Evolutionary conservation across 2,797 vertebrate genomes (phyloP).

Genomic region (Mallotus villosus): DNA sequence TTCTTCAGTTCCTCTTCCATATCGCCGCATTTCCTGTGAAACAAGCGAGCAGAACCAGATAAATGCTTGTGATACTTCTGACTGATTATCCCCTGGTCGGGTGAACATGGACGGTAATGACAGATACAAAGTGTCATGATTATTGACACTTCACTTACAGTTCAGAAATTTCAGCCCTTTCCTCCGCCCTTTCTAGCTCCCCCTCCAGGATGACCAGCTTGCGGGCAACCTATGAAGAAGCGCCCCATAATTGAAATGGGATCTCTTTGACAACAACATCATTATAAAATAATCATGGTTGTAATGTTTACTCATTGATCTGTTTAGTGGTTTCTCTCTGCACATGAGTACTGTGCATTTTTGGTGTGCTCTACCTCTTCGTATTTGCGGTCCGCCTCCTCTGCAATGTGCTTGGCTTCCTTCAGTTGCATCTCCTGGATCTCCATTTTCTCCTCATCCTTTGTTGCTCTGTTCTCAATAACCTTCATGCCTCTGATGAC

Average conservation of each 20-base stretch:
- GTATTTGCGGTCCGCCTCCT: slow-evolving; percentile 96
- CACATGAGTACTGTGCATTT: neutral
- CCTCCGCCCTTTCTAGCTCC: slow-evolving; percentile 93
- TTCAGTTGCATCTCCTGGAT: slow-evolving; percentile 96
- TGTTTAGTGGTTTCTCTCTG: neutral
- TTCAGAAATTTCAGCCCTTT: slow-evolving; percentile 92
- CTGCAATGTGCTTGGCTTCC: slow-evolving; percentile 94
- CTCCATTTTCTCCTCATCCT: slow-evolving; percentile 99
- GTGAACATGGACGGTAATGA: neutral
- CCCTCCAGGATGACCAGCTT: slow-evolving; percentile 95
- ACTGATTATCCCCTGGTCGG: neutral
- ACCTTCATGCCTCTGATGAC: slow-evolving; percentile 93
- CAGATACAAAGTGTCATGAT: neutral
- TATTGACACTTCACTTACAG: slow-evolving; percentile 77
- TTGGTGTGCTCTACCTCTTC: slow-evolving; percentile 81
- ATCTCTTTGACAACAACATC: neutral
- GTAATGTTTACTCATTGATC: neutral
- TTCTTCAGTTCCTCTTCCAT: slow-evolving; percentile 97
- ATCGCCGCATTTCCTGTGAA: slow-evolving; percentile 86
- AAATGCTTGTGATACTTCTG: neutral
- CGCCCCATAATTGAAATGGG: neutral
- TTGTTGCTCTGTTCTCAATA: slow-evolving; percentile 96
- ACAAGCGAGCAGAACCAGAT: slow-evolving; percentile 5
- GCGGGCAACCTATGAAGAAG: slow-evolving; percentile 83
- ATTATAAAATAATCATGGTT: neutral